Evolutionary conservation across 2,113 vertebrate species (phyloP).

Genomic region (Bucco capensis): DNA sequence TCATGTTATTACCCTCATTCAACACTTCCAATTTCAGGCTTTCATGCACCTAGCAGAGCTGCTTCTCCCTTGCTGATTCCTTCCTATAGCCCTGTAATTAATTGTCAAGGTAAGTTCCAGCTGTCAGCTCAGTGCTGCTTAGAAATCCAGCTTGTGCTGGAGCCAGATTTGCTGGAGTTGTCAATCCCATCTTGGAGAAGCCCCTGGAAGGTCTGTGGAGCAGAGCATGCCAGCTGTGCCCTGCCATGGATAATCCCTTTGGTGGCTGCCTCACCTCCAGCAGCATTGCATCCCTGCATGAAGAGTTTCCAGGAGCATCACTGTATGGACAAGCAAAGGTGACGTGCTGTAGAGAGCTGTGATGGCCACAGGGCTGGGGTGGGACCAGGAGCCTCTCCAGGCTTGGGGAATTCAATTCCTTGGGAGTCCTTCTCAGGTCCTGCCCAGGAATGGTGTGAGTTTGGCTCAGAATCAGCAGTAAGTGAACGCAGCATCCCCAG

Average conservation of each 20-base stretch:
- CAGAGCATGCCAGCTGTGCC: neutral
- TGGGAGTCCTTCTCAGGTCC: neutral
- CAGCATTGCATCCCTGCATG: neutral
- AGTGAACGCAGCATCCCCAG: neutral
- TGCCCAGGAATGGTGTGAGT: neutral
- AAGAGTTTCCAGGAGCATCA: neutral
- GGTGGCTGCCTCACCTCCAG: neutral
- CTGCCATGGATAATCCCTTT: neutral
- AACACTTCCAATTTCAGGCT: neutral
- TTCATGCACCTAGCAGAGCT: neutral
- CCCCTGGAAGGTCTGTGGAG: neutral
- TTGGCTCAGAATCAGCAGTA: neutral
- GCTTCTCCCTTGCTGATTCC: neutral
- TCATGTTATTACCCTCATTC: neutral
- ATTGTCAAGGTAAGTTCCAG: neutral
- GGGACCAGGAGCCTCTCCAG: neutral
- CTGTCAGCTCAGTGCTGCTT: neutral
- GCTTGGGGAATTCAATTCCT: neutral
- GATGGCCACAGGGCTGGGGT: neutral
- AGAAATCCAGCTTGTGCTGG: neutral
- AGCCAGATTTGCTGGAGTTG: neutral
- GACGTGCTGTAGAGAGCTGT: fast-evolving
- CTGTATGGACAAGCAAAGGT: neutral
- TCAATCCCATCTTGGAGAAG: neutral
- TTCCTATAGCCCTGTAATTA: neutral